phyloP scores from a whole-genome alignment of 2,888 invertebrate species.

The Teleiodes luculella region DNA sequence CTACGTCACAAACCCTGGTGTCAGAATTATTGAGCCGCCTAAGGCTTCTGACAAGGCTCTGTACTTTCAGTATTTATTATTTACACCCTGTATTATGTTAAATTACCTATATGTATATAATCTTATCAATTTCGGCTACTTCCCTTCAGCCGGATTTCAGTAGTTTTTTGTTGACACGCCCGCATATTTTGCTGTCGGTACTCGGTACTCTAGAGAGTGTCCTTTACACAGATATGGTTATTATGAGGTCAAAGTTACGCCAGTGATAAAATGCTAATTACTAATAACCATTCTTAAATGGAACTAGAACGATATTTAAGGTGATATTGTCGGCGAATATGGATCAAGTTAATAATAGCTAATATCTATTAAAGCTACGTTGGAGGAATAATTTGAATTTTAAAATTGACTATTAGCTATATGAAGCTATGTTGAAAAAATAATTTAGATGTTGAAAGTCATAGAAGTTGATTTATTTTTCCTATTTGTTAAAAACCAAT shows the following conservation, averaged over 20 bases:
- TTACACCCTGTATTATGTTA: background rate
- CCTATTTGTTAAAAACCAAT: too few species aligned
- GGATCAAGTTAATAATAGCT: background rate
- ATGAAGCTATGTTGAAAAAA: too few species aligned
- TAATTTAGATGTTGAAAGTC: too few species aligned
- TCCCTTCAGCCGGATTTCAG: background rate
- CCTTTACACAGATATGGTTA: slow-evolving; percentile 46
- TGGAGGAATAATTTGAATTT: too few species aligned
- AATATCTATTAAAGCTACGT: background rate
- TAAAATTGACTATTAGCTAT: too few species aligned
- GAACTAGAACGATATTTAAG: background rate
- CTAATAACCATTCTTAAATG: slow-evolving; percentile 26
- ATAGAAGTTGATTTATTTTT: too few species aligned
- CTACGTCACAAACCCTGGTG: too few species aligned
- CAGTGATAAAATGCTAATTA: slow-evolving; percentile 45
- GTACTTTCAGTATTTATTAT: too few species aligned
- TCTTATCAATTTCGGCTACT: background rate
- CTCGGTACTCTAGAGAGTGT: slow-evolving; percentile 28
- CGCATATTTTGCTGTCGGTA: slow-evolving; percentile 30
- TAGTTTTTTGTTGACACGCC: background rate
- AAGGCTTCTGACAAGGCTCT: too few species aligned
- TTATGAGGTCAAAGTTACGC: slow-evolving; percentile 69
- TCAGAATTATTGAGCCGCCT: too few species aligned
- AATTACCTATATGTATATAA: background rate
- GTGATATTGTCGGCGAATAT: slow-evolving; percentile 15